These are phyloP conservation scores for Lepidochitona cinerea DNA, from an alignment of 2,888 invertebrate genomes.

Conservation along the genomic window DNA sequence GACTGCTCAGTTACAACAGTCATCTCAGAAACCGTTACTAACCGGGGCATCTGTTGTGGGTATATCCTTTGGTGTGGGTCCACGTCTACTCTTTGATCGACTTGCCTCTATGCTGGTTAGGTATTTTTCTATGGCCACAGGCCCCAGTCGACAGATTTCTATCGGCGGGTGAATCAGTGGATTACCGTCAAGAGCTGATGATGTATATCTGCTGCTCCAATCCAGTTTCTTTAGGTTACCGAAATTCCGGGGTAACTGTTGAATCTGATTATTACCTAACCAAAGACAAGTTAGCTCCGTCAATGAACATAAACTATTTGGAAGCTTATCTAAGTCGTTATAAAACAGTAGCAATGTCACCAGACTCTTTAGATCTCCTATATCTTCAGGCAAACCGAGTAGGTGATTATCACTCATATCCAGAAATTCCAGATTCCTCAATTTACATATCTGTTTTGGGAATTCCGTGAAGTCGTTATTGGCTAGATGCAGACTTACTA, in stretches of 20 bases:
- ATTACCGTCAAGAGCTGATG: slow-evolving; percentile 65
- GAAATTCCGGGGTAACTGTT: slow-evolving; percentile 60
- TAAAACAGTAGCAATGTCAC: slow-evolving; percentile 66
- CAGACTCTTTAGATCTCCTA: slow-evolving; percentile 64
- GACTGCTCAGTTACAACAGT: no score
- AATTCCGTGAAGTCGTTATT: slow-evolving; percentile 70
- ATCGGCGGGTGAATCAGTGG: slow-evolving; percentile 66
- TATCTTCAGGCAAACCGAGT: slow-evolving; percentile 52
- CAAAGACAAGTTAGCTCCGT: slow-evolving; percentile 69
- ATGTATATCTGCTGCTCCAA: slow-evolving; percentile 63
- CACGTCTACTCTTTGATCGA: no score
- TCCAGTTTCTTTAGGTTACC: slow-evolving; percentile 62
- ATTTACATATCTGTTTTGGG: slow-evolving; percentile 58
- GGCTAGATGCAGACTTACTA: slow-evolving; percentile 66
- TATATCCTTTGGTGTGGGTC: no score
- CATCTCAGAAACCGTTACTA: no score
- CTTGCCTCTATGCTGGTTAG: slow-evolving; percentile 24
- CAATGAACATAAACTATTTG: slow-evolving; percentile 65
- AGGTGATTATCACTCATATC: slow-evolving; percentile 70
- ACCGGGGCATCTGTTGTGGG: no score
- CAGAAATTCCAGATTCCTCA: slow-evolving; percentile 64
- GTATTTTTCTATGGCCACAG: slow-evolving; percentile 63
- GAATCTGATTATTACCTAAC: slow-evolving; percentile 70
- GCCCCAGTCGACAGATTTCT: slow-evolving; percentile 66
- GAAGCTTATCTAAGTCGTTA: slow-evolving; percentile 65